Conservation (phyloP, 2,888 invertebrate genomes). For the Epistrophe eligans region DNA sequence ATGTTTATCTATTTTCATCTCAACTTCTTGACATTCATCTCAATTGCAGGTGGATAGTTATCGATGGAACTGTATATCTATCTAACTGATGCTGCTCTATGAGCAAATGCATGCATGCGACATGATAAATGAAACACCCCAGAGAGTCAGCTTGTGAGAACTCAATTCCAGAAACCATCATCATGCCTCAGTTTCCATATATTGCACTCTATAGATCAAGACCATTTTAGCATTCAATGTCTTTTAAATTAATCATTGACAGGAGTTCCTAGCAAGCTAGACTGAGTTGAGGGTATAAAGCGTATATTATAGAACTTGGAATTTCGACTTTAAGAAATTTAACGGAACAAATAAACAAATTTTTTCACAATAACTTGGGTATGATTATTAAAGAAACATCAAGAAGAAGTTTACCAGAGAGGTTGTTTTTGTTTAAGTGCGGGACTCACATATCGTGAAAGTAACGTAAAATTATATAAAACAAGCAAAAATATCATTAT, state of each 20-base stretch:
- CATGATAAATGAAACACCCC: constrained; percentile 33
- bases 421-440: not conserved
- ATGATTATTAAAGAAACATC: not conserved
- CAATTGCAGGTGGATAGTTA: constrained; percentile 45
- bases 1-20: constrained; percentile 1
- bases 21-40: constrained; percentile 51
- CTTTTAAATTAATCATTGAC: constrained; percentile 25
- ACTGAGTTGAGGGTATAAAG: no score
- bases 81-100: not conserved
- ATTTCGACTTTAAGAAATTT: not conserved
- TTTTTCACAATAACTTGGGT: not conserved
- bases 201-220: not conserved
- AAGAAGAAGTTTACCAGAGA: not conserved
- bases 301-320: not conserved
- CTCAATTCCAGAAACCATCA: constrained; percentile 22
- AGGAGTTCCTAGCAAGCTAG: not conserved
- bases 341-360: not conserved
- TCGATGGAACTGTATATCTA: not conserved
- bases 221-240: constrained; percentile 1
- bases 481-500: no score
- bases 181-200: not conserved
- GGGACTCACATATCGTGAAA: no score
- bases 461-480: no score
- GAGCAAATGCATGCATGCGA: constrained; percentile 5
- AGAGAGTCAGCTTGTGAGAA: constrained; percentile 24